Conservation (phyloP, 2,888 invertebrate genomes). For the Notodonta dromedarius region DNA sequence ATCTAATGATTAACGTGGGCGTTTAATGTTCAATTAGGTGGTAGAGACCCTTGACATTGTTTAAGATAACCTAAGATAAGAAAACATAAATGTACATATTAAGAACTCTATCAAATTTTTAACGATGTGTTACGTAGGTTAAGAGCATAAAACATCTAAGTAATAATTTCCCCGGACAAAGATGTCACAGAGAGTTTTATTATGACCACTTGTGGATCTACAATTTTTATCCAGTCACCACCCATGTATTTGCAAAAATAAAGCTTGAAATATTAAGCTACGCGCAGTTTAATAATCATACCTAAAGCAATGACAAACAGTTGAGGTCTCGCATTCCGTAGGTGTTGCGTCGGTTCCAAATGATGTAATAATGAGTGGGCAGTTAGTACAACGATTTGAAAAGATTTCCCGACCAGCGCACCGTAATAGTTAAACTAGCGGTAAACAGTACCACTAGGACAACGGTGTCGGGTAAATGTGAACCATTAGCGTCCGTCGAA, state of each 20-base stretch:
- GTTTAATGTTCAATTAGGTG: no score
- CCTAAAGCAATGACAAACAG: neutral
- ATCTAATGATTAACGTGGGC: no score
- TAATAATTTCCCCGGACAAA: no score
- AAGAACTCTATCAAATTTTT: no score
- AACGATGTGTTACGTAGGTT: no score
- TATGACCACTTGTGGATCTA: no score
- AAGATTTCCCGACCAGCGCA: slow-evolving; percentile 13
- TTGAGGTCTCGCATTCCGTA: slow-evolving; percentile 7
- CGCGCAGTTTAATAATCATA: neutral
- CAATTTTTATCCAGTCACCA: neutral
- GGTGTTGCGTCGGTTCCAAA: slow-evolving; percentile 6
- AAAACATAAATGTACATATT: no score
- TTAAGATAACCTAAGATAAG: no score
- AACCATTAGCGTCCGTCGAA: slow-evolving; percentile 44
- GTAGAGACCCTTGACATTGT: no score
- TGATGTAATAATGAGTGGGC: slow-evolving; percentile 6
- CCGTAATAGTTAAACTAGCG: slow-evolving; percentile 36
- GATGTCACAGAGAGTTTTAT: no score
- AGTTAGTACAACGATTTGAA: slow-evolving; percentile 6
- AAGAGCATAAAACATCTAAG: no score
- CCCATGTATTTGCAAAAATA: neutral
- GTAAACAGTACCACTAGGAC: slow-evolving; percentile 67
- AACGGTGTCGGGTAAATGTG: slow-evolving; percentile 66
- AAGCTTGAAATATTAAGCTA: neutral